These are phyloP conservation scores for Cecropterus lyciades DNA, from an alignment of 1,140 invertebrate species.

Conservation along the genomic window DNA sequence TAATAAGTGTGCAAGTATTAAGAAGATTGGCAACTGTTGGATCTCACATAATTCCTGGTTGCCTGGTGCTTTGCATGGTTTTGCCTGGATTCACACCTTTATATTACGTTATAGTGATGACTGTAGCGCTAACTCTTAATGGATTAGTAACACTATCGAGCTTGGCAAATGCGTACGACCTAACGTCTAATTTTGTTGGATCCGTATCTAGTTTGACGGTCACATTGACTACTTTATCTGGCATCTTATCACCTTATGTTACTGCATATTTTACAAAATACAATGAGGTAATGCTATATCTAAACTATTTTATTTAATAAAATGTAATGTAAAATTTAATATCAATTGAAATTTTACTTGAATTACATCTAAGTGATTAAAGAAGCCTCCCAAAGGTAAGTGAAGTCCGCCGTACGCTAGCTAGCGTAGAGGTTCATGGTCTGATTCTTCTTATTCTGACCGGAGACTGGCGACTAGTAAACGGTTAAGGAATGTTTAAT, in stretches of 20 bases:
- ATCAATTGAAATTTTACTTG: no score
- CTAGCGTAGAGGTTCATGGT: no score
- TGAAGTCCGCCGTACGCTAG: no score
- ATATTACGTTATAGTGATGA: slow-evolving; percentile 86
- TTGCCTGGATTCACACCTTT: slow-evolving; percentile 86
- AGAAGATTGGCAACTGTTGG: slow-evolving; percentile 88
- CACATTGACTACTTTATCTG: slow-evolving; percentile 87
- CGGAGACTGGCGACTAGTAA: no score
- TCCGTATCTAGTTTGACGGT: slow-evolving; percentile 89
- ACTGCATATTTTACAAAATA: slow-evolving; percentile 86
- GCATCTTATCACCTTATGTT: slow-evolving; percentile 88
- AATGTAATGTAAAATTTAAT: no score
- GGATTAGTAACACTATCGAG: slow-evolving; percentile 92
- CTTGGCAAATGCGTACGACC: slow-evolving; percentile 92
- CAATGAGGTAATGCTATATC: slow-evolving; percentile 78
- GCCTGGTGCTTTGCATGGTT: slow-evolving; percentile 86
- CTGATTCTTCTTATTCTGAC: no score
- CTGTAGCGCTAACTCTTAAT: slow-evolving; percentile 91
- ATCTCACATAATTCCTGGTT: slow-evolving; percentile 88
- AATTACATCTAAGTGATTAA: no score
- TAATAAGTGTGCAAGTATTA: slow-evolving; percentile 57
- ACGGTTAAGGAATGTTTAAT: no score
- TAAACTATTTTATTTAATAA: no score
- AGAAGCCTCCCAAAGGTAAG: no score
- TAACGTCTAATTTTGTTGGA: slow-evolving; percentile 91